Conservation (phyloP, 2,113 vertebrate genomes). For the Pygathrix nemaeus region DNA sequence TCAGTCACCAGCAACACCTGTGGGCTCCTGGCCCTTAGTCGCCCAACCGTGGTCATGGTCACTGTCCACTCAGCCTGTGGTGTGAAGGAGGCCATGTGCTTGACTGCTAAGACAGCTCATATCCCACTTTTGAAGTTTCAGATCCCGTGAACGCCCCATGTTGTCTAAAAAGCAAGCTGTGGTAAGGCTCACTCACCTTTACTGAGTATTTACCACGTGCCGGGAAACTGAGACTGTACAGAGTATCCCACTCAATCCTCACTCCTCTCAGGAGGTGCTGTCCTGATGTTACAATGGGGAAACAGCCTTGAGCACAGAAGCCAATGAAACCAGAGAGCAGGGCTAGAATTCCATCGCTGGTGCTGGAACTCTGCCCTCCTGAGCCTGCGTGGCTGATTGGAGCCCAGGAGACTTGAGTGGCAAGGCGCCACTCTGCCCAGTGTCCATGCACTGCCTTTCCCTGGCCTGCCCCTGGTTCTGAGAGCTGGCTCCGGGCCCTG, state of each 20-base stretch:
- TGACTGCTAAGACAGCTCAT: neutral
- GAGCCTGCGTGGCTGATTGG: no score
- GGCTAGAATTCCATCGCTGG: neutral
- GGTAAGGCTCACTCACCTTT: no score
- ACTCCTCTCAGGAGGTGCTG: neutral
- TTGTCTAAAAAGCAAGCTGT: neutral
- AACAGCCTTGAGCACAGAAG: neutral
- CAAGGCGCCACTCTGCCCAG: no score
- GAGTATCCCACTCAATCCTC: neutral
- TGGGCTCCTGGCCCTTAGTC: neutral
- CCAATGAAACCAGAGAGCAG: no score
- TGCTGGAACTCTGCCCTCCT: neutral
- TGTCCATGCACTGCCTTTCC: neutral
- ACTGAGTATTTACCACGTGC: no score
- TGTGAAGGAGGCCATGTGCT: fast-evolving
- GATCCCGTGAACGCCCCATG: fast-evolving
- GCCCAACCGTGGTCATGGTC: no score
- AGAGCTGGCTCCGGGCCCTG: fast-evolving
- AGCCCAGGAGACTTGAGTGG: no score
- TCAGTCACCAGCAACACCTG: no score
- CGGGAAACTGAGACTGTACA: neutral
- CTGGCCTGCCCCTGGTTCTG: no score
- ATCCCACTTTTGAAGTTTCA: fast-evolving
- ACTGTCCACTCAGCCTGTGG: fast-evolving
- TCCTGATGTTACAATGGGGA: no score